These are phyloP conservation scores for Petaurus breviceps DNA, from an alignment of 2,113 vertebrate species.

Conservation along the genomic window DNA sequence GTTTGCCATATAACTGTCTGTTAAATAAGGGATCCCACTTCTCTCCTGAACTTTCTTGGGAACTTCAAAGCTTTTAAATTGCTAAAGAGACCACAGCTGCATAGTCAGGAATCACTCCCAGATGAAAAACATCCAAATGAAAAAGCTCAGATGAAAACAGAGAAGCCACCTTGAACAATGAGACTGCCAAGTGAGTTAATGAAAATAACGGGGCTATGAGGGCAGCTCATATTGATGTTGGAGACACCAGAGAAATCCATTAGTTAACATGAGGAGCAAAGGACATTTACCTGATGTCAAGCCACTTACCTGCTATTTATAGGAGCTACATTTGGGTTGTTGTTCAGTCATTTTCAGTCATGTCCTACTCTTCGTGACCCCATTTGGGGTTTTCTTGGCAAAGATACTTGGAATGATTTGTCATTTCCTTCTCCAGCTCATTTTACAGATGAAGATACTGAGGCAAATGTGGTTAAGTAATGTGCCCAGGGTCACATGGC, in stretches of 20 bases:
- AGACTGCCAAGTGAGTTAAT: background rate
- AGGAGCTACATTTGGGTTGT: background rate
- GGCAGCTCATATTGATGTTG: background rate
- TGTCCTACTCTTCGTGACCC: background rate
- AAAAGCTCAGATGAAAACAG: background rate
- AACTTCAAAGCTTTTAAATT: background rate
- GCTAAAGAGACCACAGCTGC: background rate
- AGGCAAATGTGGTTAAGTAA: background rate
- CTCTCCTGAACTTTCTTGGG: background rate
- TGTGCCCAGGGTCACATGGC: background rate
- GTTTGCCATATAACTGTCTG: background rate
- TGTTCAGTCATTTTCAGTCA: no score
- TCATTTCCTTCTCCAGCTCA: background rate
- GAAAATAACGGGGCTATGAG: background rate
- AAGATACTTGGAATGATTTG: background rate
- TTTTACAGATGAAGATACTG: background rate
- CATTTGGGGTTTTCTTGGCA: background rate
- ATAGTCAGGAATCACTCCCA: background rate
- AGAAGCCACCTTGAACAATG: background rate
- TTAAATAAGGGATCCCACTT: background rate
- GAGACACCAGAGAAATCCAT: background rate
- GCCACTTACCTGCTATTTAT: background rate
- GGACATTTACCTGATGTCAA: background rate
- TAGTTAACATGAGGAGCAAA: background rate
- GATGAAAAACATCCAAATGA: no score